Conservation (phyloP, 2,113 vertebrate species). For the Atherinomorus stipes region DNA sequence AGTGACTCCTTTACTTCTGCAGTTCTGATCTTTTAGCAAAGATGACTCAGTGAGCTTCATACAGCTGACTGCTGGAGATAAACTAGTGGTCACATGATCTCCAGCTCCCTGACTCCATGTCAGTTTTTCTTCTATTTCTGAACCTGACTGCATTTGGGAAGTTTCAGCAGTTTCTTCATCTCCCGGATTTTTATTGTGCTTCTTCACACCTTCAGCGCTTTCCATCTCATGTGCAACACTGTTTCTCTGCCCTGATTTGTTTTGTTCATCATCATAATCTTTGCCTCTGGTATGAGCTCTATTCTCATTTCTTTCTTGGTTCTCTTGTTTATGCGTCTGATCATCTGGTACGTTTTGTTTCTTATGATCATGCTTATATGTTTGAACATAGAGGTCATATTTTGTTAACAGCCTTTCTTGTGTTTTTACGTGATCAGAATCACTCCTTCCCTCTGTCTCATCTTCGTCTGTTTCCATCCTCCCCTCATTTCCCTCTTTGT, state of each 20-base stretch:
- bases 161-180: not conserved
- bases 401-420: no score
- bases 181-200: not conserved
- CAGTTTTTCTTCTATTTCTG: not conserved
- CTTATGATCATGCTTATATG: rapidly evolving
- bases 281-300: not conserved
- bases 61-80: not conserved
- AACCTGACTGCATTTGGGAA: rapidly evolving
- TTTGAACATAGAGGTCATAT: no score
- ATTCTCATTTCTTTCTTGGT: no score
- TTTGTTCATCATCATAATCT: not conserved
- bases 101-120: not conserved
- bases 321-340: not conserved
- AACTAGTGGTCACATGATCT: no score
- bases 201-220: not conserved
- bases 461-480: not conserved
- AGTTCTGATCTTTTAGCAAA: not conserved
- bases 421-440: rapidly evolving
- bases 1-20: not conserved
- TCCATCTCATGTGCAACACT: not conserved
- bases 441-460: not conserved
- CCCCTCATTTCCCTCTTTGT: no score
- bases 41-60: not conserved
- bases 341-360: not conserved
- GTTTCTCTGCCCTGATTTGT: not conserved